phyloP scores from a whole-genome alignment of 1,140 invertebrate species.

The Panagrolaimus sp. region DNA sequence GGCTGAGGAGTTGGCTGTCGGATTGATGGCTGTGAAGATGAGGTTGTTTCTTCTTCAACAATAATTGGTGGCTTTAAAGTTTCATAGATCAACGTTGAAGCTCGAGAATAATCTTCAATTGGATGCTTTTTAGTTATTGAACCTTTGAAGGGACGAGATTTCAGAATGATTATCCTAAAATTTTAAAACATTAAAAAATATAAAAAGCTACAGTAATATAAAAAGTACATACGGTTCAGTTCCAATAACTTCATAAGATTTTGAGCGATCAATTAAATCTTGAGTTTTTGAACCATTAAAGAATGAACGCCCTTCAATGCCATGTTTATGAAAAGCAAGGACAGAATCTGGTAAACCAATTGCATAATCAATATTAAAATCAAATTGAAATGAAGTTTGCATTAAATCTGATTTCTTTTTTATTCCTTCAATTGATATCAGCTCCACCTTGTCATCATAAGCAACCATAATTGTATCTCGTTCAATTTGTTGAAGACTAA shows the following conservation, averaged over 20 bases:
- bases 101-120: constrained; percentile 4
- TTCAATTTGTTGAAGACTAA: constrained; percentile 36
- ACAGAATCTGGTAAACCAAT: constrained; percentile 43
- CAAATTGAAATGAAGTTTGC: constrained; percentile 42
- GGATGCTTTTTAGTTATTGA: constrained; percentile 15
- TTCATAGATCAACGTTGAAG: background rate
- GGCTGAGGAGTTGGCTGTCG: background rate
- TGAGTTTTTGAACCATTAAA: constrained; percentile 42
- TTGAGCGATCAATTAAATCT: constrained; percentile 39
- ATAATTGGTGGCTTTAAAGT: constrained; percentile 13
- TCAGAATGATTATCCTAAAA: constrained; percentile 31
- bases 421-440: constrained; percentile 31
- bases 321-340: constrained; percentile 45
- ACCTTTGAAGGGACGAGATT: constrained; percentile 12
- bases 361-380: constrained; percentile 39
- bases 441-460: constrained; percentile 34
- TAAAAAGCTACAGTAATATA: constrained; percentile 20
- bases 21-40: background rate
- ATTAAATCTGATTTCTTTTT: constrained; percentile 41
- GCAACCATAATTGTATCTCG: constrained; percentile 41
- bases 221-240: constrained; percentile 42
- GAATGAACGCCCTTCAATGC: constrained; percentile 40
- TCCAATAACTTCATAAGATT: constrained; percentile 37
- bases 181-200: background rate
- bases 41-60: constrained; percentile 8